Evolutionary conservation across 2,113 vertebrate species (phyloP).

Genomic region (Balaeniceps rex): DNA sequence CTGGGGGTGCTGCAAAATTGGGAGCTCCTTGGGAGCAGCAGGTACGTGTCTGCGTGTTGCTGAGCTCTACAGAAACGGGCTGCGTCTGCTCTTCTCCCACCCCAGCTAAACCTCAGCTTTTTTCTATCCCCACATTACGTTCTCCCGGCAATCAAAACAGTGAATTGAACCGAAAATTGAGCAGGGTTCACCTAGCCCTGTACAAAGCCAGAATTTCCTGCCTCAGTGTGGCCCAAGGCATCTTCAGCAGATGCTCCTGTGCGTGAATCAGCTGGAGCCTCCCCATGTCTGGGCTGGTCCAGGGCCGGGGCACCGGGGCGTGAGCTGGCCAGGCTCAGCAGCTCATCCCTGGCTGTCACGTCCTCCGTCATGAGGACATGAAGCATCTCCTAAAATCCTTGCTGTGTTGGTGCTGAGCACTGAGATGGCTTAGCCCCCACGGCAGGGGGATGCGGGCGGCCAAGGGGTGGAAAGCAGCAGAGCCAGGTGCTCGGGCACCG

Average conservation of each 20-base stretch:
- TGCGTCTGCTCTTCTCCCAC: not conserved
- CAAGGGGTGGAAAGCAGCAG: not conserved
- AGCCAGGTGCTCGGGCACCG: not conserved
- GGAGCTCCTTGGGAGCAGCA: not conserved
- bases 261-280: not conserved
- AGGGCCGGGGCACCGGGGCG: rapidly evolving
- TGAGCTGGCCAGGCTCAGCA: not conserved
- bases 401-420: rapidly evolving
- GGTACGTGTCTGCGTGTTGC: rapidly evolving
- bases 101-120: not conserved
- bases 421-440: rapidly evolving
- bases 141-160: not conserved
- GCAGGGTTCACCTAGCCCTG: not conserved
- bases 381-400: not conserved
- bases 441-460: rapidly evolving
- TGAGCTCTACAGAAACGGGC: rapidly evolving
- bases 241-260: not conserved
- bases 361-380: rapidly evolving
- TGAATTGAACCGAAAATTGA: not conserved
- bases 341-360: not conserved
- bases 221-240: not conserved
- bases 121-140: not conserved
- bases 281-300: not conserved
- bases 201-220: slow-evolving; percentile 5
- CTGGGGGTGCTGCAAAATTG: not conserved